Evolutionary conservation across 2,797 vertebrate species (phyloP), one percentile per base, ranked within the genome.

Genomic region (Oryzias sinensis): DNA sequence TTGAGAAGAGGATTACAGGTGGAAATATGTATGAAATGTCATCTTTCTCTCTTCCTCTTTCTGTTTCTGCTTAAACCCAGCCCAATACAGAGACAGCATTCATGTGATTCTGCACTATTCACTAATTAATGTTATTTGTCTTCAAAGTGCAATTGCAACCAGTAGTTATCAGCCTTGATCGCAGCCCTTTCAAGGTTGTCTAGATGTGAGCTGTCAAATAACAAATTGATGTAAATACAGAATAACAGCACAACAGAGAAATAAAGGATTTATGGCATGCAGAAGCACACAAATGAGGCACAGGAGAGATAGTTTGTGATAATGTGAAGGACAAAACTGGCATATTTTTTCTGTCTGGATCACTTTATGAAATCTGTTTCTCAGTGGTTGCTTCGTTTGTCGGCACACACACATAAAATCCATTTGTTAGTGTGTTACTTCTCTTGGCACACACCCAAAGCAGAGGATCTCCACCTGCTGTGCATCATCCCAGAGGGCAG

Each of bases 121-220:
- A 14, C 80, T 88, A 89, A 90, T 90, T 87, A 87, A 88, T 77
- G 79, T 80, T 79, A 78, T 79, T 85, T 77, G 79, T 88, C 86
- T 89, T 89, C 87, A 90, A 89, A 88, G 86, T 64, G 68, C 80
- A 77, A 79, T 80, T 74, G 79, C 75, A 72, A 74, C 73, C 64
- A 56, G 60, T 80, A 75, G 82, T 85, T 80, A 82, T 80, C 64
- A 43, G 80, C 83, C 88, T 86, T 88, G 80, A 88, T 88, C 77
- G 68, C 62, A 49, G 71, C 62, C 43, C 82, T 87, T 82, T 77
- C 87, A 87, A 87, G 82, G 88, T 82, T 87, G 81, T 87, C 67
- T 75, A 62, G 77, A 88, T 84, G 86, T 65, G 83, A 85, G 75
- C 70, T 67, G 52, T 80, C 80, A 86, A 76, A 77, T 59, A 81